phyloP scores from a whole-genome alignment of 2,797 vertebrate species.

The Coluber constrictor region DNA sequence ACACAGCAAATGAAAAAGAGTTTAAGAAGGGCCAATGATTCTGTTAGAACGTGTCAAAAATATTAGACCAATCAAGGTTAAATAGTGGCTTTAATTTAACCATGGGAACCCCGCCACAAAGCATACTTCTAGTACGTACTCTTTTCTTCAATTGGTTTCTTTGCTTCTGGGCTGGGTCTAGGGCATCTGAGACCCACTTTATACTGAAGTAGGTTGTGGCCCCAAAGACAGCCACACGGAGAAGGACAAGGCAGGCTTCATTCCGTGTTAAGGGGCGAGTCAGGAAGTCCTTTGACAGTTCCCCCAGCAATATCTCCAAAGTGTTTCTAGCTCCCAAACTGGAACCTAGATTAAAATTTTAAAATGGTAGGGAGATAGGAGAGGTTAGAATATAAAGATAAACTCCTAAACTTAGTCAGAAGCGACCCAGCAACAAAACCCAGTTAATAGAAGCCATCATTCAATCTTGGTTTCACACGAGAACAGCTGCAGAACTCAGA shows the following conservation, averaged over 20 bases:
- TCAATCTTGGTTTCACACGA: no score
- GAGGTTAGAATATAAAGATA: neutral
- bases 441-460: no score
- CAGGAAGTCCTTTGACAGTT: constrained; percentile 74
- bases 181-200: constrained; percentile 78
- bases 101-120: neutral
- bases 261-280: constrained; percentile 74
- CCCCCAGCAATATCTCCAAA: constrained; percentile 70
- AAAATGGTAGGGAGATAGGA: neutral
- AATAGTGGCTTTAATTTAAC: neutral
- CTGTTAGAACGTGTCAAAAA: neutral
- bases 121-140: constrained; percentile 53
- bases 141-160: constrained; percentile 78
- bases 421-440: no score
- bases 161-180: constrained; percentile 78
- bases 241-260: constrained; percentile 74
- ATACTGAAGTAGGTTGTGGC: constrained; percentile 80
- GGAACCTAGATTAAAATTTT: neutral
- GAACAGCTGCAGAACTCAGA: no score
- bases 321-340: neutral
- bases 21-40: neutral
- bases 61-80: neutral
- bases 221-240: constrained; percentile 77
- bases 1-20: neutral
- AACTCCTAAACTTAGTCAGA: neutral